Percentiles rank a stretch among this genome's conserved stretches.
Conservation (phyloP, 2,113 vertebrate species). For the Alaudala cheleensis region DNA sequence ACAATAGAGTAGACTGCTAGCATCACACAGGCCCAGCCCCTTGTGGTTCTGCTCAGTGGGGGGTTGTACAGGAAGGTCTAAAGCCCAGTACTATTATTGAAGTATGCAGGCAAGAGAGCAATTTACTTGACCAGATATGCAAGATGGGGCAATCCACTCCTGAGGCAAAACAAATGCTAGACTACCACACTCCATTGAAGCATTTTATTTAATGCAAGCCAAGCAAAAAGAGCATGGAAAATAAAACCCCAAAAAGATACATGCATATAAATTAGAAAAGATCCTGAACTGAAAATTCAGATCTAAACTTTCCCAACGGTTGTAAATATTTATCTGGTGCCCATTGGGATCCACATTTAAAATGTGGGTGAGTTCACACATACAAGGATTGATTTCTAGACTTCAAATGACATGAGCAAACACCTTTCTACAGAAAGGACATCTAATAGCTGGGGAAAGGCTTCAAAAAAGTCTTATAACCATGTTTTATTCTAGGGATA, state of each 20-base stretch:
- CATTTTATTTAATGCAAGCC: slow-evolving; percentile 64
- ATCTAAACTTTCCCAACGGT: slow-evolving; percentile 1
- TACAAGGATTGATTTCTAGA: neutral
- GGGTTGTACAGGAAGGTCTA: slow-evolving; percentile 12
- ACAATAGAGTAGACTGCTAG: slow-evolving; percentile 28
- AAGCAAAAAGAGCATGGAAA: slow-evolving; percentile 59
- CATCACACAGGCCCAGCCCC: neutral
- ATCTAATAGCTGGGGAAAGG: neutral
- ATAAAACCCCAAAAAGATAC: neutral
- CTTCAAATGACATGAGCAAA: neutral
- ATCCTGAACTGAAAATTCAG: neutral
- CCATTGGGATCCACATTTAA: neutral
- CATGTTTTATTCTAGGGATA: neutral
- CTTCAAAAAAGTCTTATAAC: neutral
- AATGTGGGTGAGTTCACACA: neutral
- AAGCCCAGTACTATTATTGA: slow-evolving; percentile 6
- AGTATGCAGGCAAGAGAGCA: slow-evolving; percentile 54
- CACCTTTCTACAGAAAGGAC: neutral
- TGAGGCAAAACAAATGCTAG: slow-evolving; percentile 68
- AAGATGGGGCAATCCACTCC: slow-evolving; percentile 64
- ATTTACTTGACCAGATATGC: slow-evolving; percentile 66
- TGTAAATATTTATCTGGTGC: slow-evolving; percentile 1
- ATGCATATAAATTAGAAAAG: slow-evolving; percentile 42
- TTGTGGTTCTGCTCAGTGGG: slow-evolving; percentile 22
- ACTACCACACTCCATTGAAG: slow-evolving; percentile 62